A percentile compares a stretch with the other conserved stretches of the same genome.
Evolutionary conservation across 2,113 vertebrate genomes (phyloP).

Genomic region (Phodopus roborovskii): DNA sequence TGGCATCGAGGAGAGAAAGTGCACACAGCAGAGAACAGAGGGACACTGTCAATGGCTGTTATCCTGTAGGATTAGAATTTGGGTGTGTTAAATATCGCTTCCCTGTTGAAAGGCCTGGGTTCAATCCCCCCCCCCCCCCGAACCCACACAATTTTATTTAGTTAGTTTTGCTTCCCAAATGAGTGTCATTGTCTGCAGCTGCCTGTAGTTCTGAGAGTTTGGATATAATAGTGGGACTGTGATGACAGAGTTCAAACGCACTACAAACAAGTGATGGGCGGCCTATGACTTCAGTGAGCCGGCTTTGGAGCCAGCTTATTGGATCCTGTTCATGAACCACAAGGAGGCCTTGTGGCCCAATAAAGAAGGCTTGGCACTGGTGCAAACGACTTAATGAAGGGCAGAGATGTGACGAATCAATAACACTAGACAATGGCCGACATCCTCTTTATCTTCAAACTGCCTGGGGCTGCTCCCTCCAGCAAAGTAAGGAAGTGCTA

Average conservation of each 20-base stretch:
- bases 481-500: not conserved
- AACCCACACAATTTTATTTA: not conserved
- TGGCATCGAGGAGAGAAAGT: not conserved
- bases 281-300: not conserved
- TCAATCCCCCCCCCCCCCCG: not conserved
- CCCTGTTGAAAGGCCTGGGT: not conserved
- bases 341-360: not conserved
- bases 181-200: not conserved
- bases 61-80: not conserved
- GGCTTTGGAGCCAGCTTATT: not conserved
- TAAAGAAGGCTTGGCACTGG: not conserved
- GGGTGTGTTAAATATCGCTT: not conserved
- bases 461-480: not conserved
- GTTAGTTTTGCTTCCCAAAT: constrained; percentile 1
- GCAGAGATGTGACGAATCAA: not conserved
- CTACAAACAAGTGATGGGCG: not conserved
- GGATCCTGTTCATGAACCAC: not conserved
- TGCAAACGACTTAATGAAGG: constrained; percentile 10
- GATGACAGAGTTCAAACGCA: not conserved
- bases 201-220: not conserved
- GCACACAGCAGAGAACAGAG: not conserved
- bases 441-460: not conserved
- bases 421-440: not conserved
- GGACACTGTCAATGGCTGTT: not conserved
- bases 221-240: not conserved